Percentiles rank a stretch among this genome's conserved stretches.
phyloP scores from a whole-genome alignment of 1,140 invertebrate species.

The Temnothorax nylanderi region DNA sequence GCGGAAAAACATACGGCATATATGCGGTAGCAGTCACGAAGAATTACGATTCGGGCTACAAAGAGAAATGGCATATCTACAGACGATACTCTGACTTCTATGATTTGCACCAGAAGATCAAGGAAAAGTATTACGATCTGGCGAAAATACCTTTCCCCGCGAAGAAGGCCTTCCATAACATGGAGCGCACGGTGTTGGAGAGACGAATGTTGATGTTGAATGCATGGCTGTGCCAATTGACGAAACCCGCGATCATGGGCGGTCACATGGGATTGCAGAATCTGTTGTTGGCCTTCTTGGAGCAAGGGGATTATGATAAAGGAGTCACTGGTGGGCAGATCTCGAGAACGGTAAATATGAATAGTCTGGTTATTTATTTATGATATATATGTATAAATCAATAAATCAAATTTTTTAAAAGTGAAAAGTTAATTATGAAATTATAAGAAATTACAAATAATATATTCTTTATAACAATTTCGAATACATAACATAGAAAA shows the following conservation, averaged over 20 bases:
- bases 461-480: not conserved
- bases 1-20: constrained; percentile 94
- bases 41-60: constrained; percentile 87
- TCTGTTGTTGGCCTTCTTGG: constrained; percentile 91
- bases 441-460: constrained; percentile 4
- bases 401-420: not conserved
- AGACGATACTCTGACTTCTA: constrained; percentile 96
- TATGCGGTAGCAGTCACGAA: constrained; percentile 94
- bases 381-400: not conserved
- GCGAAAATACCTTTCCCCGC: constrained; percentile 94
- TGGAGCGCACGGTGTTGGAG: constrained; percentile 94
- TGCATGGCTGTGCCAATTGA: constrained; percentile 91
- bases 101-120: constrained; percentile 93
- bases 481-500: not conserved
- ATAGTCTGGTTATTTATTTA: not conserved
- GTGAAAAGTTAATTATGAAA: not conserved
- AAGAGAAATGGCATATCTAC: constrained; percentile 93
- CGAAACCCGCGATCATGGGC: constrained; percentile 88
- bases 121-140: constrained; percentile 93
- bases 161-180: constrained; percentile 98
- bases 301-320: constrained; percentile 93
- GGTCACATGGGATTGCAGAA: constrained; percentile 89
- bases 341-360: constrained; percentile 85
- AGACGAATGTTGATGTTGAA: constrained; percentile 94
- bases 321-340: constrained; percentile 87